A percentile compares a stretch with the other conserved stretches of the same genome.
Evolutionary conservation across 2,888 invertebrate species (phyloP).

Genomic region (Catocala fraxini): DNA sequence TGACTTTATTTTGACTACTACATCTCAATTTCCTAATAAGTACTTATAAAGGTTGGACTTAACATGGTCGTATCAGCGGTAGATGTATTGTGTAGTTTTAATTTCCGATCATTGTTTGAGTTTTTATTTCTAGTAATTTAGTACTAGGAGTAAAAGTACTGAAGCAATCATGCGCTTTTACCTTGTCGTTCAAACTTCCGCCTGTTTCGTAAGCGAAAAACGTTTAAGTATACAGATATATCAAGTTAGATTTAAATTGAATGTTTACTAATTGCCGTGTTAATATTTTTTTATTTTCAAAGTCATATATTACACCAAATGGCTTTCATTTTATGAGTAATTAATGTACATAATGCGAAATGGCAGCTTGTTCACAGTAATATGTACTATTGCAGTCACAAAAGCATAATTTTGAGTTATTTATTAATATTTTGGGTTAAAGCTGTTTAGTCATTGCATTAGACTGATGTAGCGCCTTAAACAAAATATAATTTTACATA

Average conservation of each 20-base stretch:
- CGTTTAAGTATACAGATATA: too few species aligned
- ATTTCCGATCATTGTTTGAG: too few species aligned
- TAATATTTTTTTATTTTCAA: background rate
- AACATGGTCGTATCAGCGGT: too few species aligned
- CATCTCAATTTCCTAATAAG: too few species aligned
- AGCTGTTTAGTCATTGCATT: conserved; percentile 78
- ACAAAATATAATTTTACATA: conserved; percentile 56
- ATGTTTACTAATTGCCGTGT: background rate
- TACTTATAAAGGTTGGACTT: too few species aligned
- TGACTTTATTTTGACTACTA: background rate
- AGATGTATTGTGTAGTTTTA: background rate
- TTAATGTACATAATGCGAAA: conserved; percentile 48
- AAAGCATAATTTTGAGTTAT: conserved; percentile 57
- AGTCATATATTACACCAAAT: conserved; percentile 26
- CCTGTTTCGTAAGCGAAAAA: too few species aligned
- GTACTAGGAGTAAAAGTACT: too few species aligned
- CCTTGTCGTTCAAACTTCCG: too few species aligned
- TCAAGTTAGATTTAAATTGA: background rate
- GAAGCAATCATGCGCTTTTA: too few species aligned
- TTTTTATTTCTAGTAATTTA: too few species aligned
- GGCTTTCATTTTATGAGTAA: conserved; percentile 12
- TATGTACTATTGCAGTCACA: conserved; percentile 53
- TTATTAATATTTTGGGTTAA: conserved; percentile 50
- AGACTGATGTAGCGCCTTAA: conserved; percentile 80
- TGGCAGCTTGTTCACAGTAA: conserved; percentile 53